Base-by-base conservation (phyloP, 2,888 invertebrate species). In the Morinoia aosen region DNA sequence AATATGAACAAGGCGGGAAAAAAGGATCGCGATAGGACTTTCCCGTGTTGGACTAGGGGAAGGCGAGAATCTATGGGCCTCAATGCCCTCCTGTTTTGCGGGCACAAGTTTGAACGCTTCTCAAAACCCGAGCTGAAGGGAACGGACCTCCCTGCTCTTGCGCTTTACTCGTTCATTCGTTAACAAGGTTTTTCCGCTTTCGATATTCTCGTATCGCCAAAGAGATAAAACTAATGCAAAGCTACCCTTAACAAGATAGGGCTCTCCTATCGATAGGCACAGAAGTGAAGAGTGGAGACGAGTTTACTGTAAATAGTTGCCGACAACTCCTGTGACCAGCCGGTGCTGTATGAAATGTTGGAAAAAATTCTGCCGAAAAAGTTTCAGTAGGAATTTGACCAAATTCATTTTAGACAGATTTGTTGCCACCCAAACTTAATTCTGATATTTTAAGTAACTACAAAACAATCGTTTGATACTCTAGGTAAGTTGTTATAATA, bases 1-100 rank as follows among this genome's bases (percentile, higher is more conserved):
- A 58, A 93, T 93, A 93, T 93, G 93, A 93, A 93, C 93, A 93
- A 93, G 93, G 93, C 57, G 48, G 93, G 93, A 19, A 48, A 93
- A 76, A 93, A 16, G 58, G 93, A 57, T 57, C 93, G 57, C 11
- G 93, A 93, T 93, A 93, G 93, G 57, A 90, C 57, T n/a, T 93
- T 93, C 58, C 33, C 93, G 57, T 48, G 93, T 93, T n/a, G 16
- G 57, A 93, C 93, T 57, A 57, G 93, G 93, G 93, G 25, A 93
- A 57, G 93, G 48, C 48, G 25, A 12, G 33, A 48, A 93, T 93
- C 93, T 93, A 93, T 93, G 39, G 90, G 56, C 58, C 90, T 90
- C 90, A 90, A 48, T 40, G 90, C 90, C 48, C 90, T 76, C 76
- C 76, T 76, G 76, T 76, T 16, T 76, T 76, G 76, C 76, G 8